Evolutionary conservation across 1,140 invertebrate species (phyloP), one percentile per base, ranked within the genome.

Genomic region (Bombus superbus): DNA sequence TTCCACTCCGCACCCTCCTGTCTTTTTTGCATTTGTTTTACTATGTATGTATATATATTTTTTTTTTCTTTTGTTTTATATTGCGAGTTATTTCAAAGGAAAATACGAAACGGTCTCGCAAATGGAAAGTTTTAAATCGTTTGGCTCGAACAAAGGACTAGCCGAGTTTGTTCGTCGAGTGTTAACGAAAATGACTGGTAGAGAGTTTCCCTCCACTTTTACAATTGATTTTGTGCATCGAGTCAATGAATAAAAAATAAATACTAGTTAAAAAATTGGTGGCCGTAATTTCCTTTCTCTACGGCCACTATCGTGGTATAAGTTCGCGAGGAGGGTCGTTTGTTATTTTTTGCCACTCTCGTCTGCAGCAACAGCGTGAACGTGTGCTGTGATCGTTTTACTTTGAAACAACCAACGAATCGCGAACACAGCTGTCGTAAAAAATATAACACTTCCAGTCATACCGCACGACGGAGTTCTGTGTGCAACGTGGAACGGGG

Each of bases 391-490:
- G 68, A 81, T 72, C 79, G 28, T 59, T 81, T 72, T 22, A 6
- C 28, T 25, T 9, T 13, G 35, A 40, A 40, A 71, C 4, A 32
- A 47, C 32, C 35, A 9, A 22, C 28, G 66, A 57, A 32, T 71
- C 44, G 66, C 35, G n/a, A 28, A n/a, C n/a, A 40, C 25, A 8
- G 75, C 3, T 13, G 28, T 32, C n/a, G 78, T 81, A 71, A 81
- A 81, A 81, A 81, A 81, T 81, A 47, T 81, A 81, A 66, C 44
- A 15, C 8, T 28, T 11, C n/a, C 35, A 42, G 64, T 25, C 44
- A 10, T 28, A 4, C 8, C 18, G 6, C 15, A 13, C 38, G 10
- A 22, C 11, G 11, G 28, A 47, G n/a, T 79, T 47, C 2, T 25
- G 35, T 11, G n/a, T 28, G 22, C 8, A 38, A 80, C 32, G 15